Evolutionary conservation across 2,113 vertebrate species (phyloP).

Genomic region (Myiopsitta monachus): DNA sequence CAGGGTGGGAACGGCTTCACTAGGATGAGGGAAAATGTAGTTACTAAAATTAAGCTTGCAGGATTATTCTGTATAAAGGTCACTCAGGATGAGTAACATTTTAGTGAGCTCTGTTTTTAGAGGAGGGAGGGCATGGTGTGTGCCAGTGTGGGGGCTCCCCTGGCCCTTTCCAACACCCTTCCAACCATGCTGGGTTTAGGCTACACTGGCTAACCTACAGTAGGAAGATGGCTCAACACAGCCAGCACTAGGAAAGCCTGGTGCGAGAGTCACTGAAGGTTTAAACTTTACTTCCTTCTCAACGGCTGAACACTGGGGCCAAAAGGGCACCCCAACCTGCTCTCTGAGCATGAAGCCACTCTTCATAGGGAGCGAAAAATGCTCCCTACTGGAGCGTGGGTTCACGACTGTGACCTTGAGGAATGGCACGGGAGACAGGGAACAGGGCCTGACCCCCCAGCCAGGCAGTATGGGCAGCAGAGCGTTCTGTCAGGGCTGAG

Average conservation of each 20-base stretch:
- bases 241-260: accelerated
- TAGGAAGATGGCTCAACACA: accelerated
- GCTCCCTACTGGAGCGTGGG: background rate
- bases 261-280: accelerated
- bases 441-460: background rate
- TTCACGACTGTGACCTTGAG: accelerated
- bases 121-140: accelerated
- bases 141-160: accelerated
- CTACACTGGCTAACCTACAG: accelerated
- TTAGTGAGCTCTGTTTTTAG: background rate
- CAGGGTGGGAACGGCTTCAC: background rate
- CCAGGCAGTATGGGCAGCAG: background rate
- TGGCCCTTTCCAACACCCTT: background rate
- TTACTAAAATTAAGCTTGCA: background rate
- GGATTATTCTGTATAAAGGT: background rate
- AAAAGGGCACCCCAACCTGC: background rate
- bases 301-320: accelerated
- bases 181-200: accelerated
- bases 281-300: accelerated
- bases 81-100: background rate
- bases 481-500: background rate
- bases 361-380: background rate
- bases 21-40: background rate
- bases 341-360: background rate
- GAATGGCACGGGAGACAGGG: accelerated